A percentile compares a stretch with the other conserved stretches of the same genome.
These are phyloP conservation scores for Chlorodrepanis virens DNA, from an alignment of 2,113 vertebrate species.

Conservation along the genomic window DNA sequence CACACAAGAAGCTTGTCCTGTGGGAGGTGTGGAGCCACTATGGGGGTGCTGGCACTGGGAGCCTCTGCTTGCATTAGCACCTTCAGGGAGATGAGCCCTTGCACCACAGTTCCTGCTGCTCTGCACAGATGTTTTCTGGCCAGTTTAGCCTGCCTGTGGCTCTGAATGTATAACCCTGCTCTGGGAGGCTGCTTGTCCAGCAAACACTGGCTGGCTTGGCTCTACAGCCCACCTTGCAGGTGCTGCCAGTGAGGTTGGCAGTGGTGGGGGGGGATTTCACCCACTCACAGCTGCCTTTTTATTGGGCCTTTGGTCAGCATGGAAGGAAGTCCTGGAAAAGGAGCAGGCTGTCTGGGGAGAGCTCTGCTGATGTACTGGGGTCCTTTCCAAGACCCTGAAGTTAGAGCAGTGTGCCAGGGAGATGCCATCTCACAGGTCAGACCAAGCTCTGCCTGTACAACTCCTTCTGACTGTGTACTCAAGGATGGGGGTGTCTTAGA, in stretches of 20 bases:
- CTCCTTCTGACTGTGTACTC: not conserved
- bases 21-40: not conserved
- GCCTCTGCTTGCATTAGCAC: not conserved
- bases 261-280: not conserved
- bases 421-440: not conserved
- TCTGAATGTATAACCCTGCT: not conserved
- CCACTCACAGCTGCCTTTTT: not conserved
- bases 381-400: accelerated
- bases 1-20: accelerated
- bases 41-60: not conserved
- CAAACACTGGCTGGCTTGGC: not conserved
- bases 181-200: not conserved
- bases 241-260: not conserved
- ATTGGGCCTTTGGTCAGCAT: not conserved
- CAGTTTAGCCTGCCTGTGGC: not conserved
- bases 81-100: not conserved
- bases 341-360: not conserved
- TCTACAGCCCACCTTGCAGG: not conserved
- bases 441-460: not conserved
- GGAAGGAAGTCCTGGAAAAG: not conserved
- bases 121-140: not conserved
- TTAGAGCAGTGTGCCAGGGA: not conserved
- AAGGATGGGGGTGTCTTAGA: not conserved
- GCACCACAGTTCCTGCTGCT: not conserved
- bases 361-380: not conserved